Percentiles rank a stretch among this genome's conserved stretches.
Conservation (phyloP, 2,113 vertebrate genomes). For the Cricetomys ansorgei region DNA sequence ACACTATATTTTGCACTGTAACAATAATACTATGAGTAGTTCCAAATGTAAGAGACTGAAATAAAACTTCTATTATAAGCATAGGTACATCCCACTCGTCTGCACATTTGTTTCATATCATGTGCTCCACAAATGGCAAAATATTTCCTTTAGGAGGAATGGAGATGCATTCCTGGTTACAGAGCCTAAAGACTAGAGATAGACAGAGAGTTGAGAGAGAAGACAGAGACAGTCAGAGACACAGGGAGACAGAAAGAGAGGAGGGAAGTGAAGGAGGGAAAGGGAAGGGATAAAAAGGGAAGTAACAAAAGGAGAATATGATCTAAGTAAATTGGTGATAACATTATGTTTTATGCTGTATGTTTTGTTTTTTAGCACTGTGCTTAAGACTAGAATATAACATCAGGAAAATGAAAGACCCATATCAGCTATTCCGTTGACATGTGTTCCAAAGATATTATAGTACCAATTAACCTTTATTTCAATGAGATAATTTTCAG, state of each 20-base stretch:
- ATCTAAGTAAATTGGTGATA: background rate
- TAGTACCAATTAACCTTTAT: conserved; percentile 43
- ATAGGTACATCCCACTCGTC: background rate
- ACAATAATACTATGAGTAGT: background rate
- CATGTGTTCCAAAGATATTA: background rate
- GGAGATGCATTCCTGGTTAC: no score
- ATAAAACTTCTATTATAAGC: background rate
- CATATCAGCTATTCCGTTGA: background rate
- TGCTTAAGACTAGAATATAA: background rate
- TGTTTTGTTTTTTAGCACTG: background rate
- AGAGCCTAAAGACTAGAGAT: background rate
- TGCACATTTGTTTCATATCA: background rate
- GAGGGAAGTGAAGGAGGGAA: background rate
- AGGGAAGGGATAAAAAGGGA: accelerated
- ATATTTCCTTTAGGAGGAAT: background rate
- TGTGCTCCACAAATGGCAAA: background rate
- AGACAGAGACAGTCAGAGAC: background rate
- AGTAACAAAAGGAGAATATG: accelerated
- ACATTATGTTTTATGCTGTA: background rate
- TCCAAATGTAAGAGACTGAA: background rate
- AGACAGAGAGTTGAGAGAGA: background rate
- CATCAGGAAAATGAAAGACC: background rate
- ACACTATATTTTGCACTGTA: background rate
- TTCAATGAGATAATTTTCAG: conserved; percentile 45
- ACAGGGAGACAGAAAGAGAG: background rate